Conservation (phyloP, 1,140 invertebrate species). For the Onthophagus taurus region DNA sequence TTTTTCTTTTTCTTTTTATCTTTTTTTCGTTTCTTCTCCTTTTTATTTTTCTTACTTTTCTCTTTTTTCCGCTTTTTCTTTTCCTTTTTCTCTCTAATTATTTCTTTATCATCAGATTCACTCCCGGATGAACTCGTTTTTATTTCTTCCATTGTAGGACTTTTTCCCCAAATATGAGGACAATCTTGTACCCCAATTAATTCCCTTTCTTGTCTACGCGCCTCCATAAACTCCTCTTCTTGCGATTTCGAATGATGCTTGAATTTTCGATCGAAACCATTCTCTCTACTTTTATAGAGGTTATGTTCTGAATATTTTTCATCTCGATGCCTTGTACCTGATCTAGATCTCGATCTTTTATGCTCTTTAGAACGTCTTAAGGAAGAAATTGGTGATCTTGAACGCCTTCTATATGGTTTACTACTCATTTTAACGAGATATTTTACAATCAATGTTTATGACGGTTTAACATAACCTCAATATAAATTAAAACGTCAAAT, state of each 20-base stretch:
- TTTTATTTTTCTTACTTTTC: constrained; percentile 37
- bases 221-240: constrained; percentile 51
- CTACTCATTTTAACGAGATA: no score
- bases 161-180: constrained; percentile 60
- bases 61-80: constrained; percentile 51
- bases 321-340: not conserved
- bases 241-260: constrained; percentile 17
- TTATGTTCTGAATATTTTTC: not conserved
- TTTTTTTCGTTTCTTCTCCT: constrained; percentile 37
- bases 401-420: not conserved
- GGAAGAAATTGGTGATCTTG: not conserved
- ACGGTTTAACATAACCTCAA: no score
- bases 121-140: constrained; percentile 37
- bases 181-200: constrained; percentile 59
- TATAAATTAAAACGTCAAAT: no score
- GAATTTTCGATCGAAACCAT: constrained; percentile 2
- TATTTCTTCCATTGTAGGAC: constrained; percentile 28
- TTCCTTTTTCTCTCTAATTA: constrained; percentile 46
- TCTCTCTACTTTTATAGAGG: not conserved
- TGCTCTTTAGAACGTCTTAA: not conserved
- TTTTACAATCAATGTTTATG: no score
- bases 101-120: constrained; percentile 37
- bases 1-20: constrained; percentile 38
- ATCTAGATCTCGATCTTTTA: constrained; percentile 9
- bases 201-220: constrained; percentile 58